Evolutionary conservation across 2,888 invertebrate species (phyloP).

Genomic region (Acronicta psi): DNA sequence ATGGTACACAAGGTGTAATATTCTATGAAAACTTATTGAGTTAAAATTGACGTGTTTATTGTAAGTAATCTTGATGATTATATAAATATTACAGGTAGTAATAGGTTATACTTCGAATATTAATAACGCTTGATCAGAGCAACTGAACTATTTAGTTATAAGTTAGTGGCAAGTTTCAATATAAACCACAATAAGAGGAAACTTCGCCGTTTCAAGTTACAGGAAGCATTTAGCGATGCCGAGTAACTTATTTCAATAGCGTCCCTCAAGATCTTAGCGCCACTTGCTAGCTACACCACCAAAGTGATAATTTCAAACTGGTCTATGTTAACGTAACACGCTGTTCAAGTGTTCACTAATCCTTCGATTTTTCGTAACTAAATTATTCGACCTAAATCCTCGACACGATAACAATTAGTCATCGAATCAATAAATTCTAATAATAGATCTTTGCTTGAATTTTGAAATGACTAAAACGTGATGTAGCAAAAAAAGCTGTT

Average conservation of each 20-base stretch:
- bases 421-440: conserved; percentile 33
- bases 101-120: background rate
- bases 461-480: conserved; percentile 61
- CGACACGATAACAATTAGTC: conserved; percentile 34
- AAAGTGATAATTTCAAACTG: conserved; percentile 14
- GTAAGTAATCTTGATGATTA: too few relatives aligned
- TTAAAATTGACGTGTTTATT: too few relatives aligned
- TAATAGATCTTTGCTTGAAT: conserved; percentile 28
- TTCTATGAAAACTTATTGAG: too few relatives aligned
- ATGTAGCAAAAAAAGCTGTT: conserved; percentile 56
- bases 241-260: conserved; percentile 50
- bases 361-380: conserved; percentile 11
- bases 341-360: conserved; percentile 6
- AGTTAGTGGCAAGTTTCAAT: conserved; percentile 39
- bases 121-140: too few relatives aligned
- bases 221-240: conserved; percentile 43
- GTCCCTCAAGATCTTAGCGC: conserved; percentile 26
- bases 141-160: conserved; percentile 4
- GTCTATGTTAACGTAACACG: conserved; percentile 18
- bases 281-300: background rate
- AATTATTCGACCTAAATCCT: conserved; percentile 20
- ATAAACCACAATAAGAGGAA: conserved; percentile 45
- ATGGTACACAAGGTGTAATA: too few relatives aligned
- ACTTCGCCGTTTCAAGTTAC: conserved; percentile 54
- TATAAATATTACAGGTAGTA: too few relatives aligned